Evolutionary conservation across 2,888 invertebrate genomes (phyloP).

Genomic region (Chirona hameri): DNA sequence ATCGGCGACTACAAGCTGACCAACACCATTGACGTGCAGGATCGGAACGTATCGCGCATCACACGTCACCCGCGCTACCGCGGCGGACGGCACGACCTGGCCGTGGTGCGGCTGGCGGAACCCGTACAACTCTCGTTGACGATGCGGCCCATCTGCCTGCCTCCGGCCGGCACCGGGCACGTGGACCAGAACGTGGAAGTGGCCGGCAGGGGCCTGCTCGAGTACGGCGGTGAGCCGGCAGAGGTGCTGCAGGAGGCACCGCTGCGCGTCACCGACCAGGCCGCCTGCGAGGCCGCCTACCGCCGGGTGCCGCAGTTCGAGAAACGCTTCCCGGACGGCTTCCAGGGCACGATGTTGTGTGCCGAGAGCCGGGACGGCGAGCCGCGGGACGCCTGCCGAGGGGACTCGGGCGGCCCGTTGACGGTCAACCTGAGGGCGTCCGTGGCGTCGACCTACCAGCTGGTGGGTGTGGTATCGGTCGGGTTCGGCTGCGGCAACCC

Average conservation of each 20-base stretch:
- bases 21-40: not conserved
- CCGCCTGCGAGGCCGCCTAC: not conserved
- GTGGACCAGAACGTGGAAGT: not conserved
- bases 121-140: not conserved
- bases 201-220: not conserved
- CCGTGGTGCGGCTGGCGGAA: not conserved
- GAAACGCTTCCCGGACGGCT: not conserved
- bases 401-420: not conserved
- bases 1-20: not conserved
- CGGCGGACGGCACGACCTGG: not conserved
- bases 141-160: not conserved
- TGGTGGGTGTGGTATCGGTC: constrained; percentile 80
- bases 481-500: constrained; percentile 79
- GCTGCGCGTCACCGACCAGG: not conserved
- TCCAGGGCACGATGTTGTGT: not conserved
- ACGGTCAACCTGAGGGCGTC: not conserved
- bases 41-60: not conserved
- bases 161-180: not conserved
- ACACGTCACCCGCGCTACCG: not conserved
- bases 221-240: not conserved
- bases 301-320: not conserved
- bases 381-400: not conserved
- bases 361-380: not conserved
- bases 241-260: not conserved
- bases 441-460: not conserved